Conservation (phyloP, 2,888 invertebrate genomes). For the Dryobota labecula region DNA sequence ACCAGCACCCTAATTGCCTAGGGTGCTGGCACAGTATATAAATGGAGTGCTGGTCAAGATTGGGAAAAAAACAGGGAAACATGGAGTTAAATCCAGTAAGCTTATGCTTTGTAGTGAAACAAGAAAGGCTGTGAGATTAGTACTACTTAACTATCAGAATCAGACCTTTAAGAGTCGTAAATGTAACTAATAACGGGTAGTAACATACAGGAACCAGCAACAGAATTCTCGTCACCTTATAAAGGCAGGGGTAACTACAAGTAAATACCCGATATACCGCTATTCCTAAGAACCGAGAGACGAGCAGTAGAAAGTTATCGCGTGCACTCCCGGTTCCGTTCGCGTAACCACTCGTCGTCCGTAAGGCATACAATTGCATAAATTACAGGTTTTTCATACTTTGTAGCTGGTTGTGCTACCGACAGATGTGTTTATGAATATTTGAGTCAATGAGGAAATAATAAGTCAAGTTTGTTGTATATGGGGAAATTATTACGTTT, state of each 20-base stretch:
- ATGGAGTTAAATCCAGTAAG: too few relatives aligned
- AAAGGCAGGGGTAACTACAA: neutral
- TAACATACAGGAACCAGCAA: neutral
- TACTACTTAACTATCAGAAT: neutral
- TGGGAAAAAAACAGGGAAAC: too few relatives aligned
- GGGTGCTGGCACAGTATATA: too few relatives aligned
- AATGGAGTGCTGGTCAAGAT: too few relatives aligned
- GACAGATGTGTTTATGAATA: conserved; percentile 8
- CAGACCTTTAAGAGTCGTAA: neutral
- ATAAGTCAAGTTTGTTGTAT: neutral
- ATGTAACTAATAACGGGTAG: neutral
- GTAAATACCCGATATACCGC: conserved; percentile 14
- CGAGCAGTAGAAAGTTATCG: conserved; percentile 54
- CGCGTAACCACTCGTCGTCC: conserved; percentile 30
- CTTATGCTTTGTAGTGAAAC: too few relatives aligned
- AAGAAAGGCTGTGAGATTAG: neutral
- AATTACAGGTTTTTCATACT: conserved; percentile 46
- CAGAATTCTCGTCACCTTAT: neutral
- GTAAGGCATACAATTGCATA: conserved; percentile 41
- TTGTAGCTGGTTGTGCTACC: conserved; percentile 4
- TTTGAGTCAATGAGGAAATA: conserved; percentile 22
- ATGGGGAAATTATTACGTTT: neutral
- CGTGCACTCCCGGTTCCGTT: conserved; percentile 56
- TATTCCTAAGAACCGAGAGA: conserved; percentile 33
- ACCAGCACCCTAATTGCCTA: too few relatives aligned